Conservation (phyloP, 92 coral and sea anemone species). For the Epizoanthus illoricatus region DNA sequence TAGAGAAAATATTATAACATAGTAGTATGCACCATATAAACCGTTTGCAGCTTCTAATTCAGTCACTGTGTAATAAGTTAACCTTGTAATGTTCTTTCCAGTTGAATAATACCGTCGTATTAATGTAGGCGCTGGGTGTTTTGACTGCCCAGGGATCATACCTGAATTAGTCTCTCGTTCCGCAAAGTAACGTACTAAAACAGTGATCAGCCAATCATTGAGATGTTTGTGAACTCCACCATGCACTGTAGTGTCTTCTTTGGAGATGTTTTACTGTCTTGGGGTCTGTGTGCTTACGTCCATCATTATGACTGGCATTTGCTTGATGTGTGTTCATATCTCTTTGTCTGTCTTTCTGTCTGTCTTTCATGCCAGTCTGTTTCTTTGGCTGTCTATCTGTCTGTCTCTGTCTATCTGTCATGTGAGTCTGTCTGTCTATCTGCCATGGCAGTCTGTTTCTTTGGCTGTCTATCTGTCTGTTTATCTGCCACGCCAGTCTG, state of each 20-base stretch:
- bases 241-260: no score
- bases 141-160: slow-evolving; percentile 30
- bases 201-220: neutral
- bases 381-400: neutral
- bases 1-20: no score
- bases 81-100: no score
- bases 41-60: no score
- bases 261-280: no score
- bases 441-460: neutral
- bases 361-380: neutral
- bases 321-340: neutral
- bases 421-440: no score
- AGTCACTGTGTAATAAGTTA: no score
- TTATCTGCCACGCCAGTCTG: neutral
- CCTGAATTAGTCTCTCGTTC: neutral
- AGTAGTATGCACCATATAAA: no score
- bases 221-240: no score
- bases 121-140: slow-evolving; percentile 27
- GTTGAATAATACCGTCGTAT: neutral
- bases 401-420: no score
- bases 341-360: neutral
- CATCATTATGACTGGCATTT: neutral
- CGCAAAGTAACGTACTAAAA: no score
- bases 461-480: neutral
- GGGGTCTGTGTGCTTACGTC: no score